These are phyloP conservation scores for Emydocephalus ijimae DNA, from an alignment of 2,113 vertebrate genomes.

Conservation along the genomic window DNA sequence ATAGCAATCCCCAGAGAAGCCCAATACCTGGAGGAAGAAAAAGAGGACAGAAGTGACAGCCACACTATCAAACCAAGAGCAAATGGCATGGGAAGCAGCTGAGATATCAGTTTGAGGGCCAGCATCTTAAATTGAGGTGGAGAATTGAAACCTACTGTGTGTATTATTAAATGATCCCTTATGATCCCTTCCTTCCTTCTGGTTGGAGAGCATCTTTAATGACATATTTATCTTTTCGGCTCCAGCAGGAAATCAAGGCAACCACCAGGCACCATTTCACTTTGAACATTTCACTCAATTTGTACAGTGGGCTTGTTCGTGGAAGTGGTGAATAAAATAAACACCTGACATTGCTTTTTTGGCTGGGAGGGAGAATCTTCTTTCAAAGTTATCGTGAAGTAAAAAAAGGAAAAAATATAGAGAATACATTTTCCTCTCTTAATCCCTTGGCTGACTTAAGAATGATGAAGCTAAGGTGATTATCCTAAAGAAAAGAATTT, in stretches of 20 bases:
- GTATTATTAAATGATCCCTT: neutral
- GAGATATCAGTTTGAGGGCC: slow-evolving; percentile 21
- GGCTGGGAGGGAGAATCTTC: neutral
- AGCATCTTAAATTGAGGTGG: slow-evolving; percentile 35
- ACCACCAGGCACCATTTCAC: neutral
- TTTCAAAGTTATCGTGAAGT: slow-evolving; percentile 3
- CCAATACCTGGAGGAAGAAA: slow-evolving; percentile 68
- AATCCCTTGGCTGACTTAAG: neutral
- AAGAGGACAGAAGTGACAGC: slow-evolving; percentile 52
- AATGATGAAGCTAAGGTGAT: neutral
- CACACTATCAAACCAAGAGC: slow-evolving; percentile 55
- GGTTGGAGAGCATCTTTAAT: slow-evolving; percentile 26
- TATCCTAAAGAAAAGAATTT: neutral
- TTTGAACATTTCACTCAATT: neutral
- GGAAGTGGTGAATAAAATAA: slow-evolving; percentile 26
- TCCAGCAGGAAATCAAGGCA: slow-evolving; percentile 24
- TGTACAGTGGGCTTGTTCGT: accelerated
- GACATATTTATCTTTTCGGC: slow-evolving; percentile 19
- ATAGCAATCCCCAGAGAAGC: slow-evolving; percentile 64
- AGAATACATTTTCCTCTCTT: neutral
- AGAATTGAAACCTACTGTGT: slow-evolving; percentile 22
- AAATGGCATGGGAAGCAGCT: neutral
- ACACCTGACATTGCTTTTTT: slow-evolving; percentile 16
- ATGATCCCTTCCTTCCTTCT: neutral
- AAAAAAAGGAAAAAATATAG: neutral